These are phyloP conservation scores for Calosoma granatense DNA, from an alignment of 1,140 invertebrate genomes.

Conservation along the genomic window DNA sequence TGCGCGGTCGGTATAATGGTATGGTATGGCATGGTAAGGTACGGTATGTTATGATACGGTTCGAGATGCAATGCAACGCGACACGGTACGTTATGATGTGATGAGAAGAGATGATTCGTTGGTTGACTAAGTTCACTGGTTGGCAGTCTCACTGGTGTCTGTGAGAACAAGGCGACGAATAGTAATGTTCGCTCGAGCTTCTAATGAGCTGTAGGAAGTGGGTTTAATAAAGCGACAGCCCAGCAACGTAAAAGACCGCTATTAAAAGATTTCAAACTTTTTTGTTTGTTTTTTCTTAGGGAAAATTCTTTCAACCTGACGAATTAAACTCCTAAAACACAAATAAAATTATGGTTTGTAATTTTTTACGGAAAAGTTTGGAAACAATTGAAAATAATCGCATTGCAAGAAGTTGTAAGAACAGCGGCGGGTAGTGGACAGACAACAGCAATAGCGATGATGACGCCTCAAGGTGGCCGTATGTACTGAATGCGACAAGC, in stretches of 20 bases:
- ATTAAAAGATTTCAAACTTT: slow-evolving; percentile 5
- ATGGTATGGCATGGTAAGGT: no score
- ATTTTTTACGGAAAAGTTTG: slow-evolving; percentile 2
- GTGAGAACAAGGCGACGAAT: slow-evolving; percentile 15
- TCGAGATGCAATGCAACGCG: neutral
- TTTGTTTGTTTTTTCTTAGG: neutral
- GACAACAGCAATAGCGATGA: neutral
- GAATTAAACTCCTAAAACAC: slow-evolving; percentile 1
- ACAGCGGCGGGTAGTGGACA: neutral
- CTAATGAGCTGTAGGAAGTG: slow-evolving; percentile 9
- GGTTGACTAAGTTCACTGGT: neutral
- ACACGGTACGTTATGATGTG: neutral
- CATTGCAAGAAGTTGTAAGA: neutral
- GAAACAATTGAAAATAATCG: slow-evolving; percentile 3
- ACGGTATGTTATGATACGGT: no score
- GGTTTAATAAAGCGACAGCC: slow-evolving; percentile 12
- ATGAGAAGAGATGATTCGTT: no score
- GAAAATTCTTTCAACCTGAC: slow-evolving; percentile 2
- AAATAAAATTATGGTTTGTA: slow-evolving; percentile 5
- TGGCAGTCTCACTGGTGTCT: slow-evolving; percentile 12
- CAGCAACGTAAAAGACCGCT: neutral
- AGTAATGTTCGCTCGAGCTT: no score
- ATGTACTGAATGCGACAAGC: neutral
- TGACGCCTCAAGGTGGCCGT: neutral
- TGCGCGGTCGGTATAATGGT: no score